These are phyloP conservation scores for Ophthalmolycus amberensis DNA, from an alignment of 2,113 vertebrate species.

Conservation along the genomic window DNA sequence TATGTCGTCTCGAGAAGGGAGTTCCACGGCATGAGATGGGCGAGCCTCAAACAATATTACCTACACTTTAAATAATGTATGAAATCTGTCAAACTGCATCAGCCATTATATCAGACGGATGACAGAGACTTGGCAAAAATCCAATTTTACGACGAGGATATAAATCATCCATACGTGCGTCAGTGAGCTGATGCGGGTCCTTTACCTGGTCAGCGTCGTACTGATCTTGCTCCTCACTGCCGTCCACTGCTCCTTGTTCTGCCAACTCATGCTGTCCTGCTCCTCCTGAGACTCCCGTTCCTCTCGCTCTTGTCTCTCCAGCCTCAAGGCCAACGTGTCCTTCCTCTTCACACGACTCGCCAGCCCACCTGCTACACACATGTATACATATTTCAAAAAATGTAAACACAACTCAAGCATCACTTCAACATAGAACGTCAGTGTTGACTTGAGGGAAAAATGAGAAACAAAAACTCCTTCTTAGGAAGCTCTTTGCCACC, in stretches of 20 bases:
- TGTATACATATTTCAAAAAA: background rate
- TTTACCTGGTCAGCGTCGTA: slow-evolving; percentile 88
- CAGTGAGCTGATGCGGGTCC: background rate
- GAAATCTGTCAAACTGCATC: background rate
- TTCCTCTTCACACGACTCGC: slow-evolving; percentile 94
- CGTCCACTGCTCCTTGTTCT: slow-evolving; percentile 92
- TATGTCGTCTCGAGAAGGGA: background rate
- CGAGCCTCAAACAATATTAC: background rate
- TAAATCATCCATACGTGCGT: background rate
- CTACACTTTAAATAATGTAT: background rate
- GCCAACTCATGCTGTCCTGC: slow-evolving; percentile 82
- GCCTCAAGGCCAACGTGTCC: slow-evolving; percentile 92
- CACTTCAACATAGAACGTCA: background rate
- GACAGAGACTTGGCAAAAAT: background rate
- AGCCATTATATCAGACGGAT: background rate
- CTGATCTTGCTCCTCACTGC: slow-evolving; percentile 90
- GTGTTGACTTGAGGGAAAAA: background rate
- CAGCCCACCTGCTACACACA: slow-evolving; percentile 83
- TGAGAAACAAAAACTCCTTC: background rate
- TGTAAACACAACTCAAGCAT: background rate
- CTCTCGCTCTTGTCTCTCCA: slow-evolving; percentile 80
- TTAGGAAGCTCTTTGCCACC: background rate
- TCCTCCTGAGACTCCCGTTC: slow-evolving; percentile 71
- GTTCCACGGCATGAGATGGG: background rate
- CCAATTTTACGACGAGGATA: background rate